Conservation (phyloP, 1,140 invertebrate species). For the Platorchestia sp. region DNA sequence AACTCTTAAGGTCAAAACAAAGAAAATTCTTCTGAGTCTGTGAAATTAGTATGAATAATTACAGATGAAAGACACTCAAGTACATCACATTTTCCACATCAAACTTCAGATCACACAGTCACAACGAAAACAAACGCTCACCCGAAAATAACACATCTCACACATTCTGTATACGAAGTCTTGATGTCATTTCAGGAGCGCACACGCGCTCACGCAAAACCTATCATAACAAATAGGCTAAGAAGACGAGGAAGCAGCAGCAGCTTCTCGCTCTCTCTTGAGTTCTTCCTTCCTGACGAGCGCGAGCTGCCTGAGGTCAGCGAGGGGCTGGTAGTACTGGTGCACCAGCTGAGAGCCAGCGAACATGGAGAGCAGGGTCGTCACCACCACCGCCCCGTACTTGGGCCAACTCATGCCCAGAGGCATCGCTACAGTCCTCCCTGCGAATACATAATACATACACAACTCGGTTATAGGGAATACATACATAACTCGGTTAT, state of each 20-base stretch:
- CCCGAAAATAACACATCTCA: not conserved
- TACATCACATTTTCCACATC: not conserved
- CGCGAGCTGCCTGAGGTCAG: constrained; percentile 6
- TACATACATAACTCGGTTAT: not conserved
- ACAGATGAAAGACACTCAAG: not conserved
- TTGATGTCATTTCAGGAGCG: not conserved
- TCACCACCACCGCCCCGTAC: not conserved
- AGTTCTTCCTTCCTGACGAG: not conserved
- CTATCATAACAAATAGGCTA: not conserved
- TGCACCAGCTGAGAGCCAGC: constrained; percentile 18
- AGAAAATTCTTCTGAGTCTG: not conserved
- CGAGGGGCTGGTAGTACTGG: not conserved
- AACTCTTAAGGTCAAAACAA: not conserved
- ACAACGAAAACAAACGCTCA: not conserved
- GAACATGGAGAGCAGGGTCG: not conserved
- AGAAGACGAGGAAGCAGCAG: not conserved
- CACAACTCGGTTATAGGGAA: not conserved
- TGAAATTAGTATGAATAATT: not conserved
- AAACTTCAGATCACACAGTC: not conserved
- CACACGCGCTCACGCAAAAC: not conserved
- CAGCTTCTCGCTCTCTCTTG: constrained; percentile 34
- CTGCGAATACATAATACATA: not conserved
- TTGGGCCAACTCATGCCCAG: constrained; percentile 42
- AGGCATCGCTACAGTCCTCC: not conserved
- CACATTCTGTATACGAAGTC: not conserved